Evolutionary conservation across 2,888 invertebrate genomes (phyloP), one percentile per base, ranked within the genome.

Genomic region (Leptopilina myrica): DNA sequence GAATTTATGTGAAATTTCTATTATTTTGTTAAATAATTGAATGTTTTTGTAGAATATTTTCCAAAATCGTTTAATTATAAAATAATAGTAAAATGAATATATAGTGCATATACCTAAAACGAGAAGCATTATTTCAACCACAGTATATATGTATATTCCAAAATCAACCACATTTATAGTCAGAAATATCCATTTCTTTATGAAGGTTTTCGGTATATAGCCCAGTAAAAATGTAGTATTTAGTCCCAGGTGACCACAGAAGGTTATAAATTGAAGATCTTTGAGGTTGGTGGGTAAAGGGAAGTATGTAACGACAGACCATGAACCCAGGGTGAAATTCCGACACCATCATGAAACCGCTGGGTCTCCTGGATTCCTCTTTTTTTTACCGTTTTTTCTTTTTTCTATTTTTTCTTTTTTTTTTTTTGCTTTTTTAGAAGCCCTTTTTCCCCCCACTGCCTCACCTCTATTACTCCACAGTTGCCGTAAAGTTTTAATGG

Each of bases 401-500:
- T 64, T 65, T 9, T 26, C 2, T 49, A 11, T 49, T 9, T 49
- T 49, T 49, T 49, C 11, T 7, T 49, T 49, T 49, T 49, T 7
- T 7, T 5, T 43, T 43, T 43, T 43, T 43, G 33, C 33, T 43
- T 78, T 80, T 79, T 78, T 77, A 62, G 59, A 62, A 62, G 62
- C 62, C 76, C 79, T 53, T 43, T 79, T 14, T 56, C 15, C 49
- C 49, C 77, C 43, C 79, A 76, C 69, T 76, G 75, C 69, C 67
- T 76, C 78, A 79, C 78, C 75, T 77, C 53, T 79, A 78, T 77
- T 76, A 77, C 78, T 20, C 59, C 76, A 49, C 49, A 5, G 64
- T 64, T 33, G 43, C 53, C 76, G 81, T 85, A 86, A 86, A 86
- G 85, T 86, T 87, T 86, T 86, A 86, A 86, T 86, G 86, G 85